phyloP scores from a whole-genome alignment of 2,113 vertebrate species.

The Chrysemys picta region DNA sequence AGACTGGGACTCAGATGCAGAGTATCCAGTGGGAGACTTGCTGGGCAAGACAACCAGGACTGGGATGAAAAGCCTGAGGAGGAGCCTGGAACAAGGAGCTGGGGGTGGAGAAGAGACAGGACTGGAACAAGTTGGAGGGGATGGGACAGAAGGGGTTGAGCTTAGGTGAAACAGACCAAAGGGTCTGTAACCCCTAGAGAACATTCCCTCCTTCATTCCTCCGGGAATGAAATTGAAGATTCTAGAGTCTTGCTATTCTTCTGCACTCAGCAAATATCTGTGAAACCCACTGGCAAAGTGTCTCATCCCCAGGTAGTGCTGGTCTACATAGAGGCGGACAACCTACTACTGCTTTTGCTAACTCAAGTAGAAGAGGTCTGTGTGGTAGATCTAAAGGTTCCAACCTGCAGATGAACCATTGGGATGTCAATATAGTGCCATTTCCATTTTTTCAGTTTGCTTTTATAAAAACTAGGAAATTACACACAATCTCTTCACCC shows the following conservation, averaged over 20 bases:
- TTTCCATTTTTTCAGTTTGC: not conserved
- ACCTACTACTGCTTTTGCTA: not conserved
- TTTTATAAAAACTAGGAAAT: not conserved
- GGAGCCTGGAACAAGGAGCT: not conserved
- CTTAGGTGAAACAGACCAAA: not conserved
- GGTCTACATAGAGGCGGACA: not conserved
- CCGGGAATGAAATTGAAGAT: not conserved
- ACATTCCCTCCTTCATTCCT: not conserved
- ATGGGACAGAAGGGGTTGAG: not conserved
- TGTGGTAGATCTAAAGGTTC: not conserved
- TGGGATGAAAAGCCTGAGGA: no score
- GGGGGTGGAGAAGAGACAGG: not conserved
- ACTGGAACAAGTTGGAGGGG: not conserved
- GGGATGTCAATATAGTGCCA: not conserved
- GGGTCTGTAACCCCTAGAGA: not conserved
- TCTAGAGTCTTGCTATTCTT: not conserved
- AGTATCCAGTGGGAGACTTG: no score
- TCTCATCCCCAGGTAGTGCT: not conserved
- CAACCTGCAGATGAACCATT: not conserved
- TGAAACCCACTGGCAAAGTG: not conserved
- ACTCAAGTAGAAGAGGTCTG: not conserved
- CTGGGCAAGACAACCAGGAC: no score
- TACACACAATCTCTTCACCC: not conserved
- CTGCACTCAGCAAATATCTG: not conserved
- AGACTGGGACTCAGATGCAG: no score